phyloP scores from a whole-genome alignment of 2,797 vertebrate genomes.

The Catharus ustulatus region DNA sequence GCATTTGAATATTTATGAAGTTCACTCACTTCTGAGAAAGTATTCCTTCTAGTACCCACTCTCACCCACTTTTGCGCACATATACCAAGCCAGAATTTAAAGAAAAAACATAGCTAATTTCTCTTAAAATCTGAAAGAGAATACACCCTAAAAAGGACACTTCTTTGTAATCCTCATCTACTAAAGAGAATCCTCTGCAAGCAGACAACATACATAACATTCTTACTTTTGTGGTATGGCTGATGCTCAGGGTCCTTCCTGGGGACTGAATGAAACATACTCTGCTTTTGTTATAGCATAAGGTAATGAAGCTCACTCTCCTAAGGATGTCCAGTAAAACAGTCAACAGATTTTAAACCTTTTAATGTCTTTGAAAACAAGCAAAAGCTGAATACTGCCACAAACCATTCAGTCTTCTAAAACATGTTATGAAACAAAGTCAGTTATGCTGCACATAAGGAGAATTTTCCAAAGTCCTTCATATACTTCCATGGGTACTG shows the following conservation, averaged over 20 bases:
- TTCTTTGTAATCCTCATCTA: not conserved
- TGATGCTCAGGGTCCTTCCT: not conserved
- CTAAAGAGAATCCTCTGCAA: not conserved
- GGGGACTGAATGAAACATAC: not conserved
- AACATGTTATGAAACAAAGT: not conserved
- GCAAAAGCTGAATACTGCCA: not conserved
- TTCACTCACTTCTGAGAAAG: not conserved
- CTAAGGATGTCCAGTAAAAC: not conserved
- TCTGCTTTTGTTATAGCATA: not conserved
- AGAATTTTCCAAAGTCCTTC: not conserved
- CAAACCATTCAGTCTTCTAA: not conserved
- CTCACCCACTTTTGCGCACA: not conserved
- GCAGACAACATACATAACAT: accelerated
- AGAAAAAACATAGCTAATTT: not conserved
- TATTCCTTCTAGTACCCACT: not conserved
- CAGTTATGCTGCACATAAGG: not conserved
- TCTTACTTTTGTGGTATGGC: not conserved
- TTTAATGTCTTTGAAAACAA: not conserved
- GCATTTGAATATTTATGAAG: not conserved
- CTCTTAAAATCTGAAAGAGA: not conserved
- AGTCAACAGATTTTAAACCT: not conserved
- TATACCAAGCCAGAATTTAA: not conserved
- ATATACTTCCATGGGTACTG: not conserved
- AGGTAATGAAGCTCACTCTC: not conserved
- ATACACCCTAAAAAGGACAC: not conserved